Evolutionary conservation across 2,797 vertebrate species (phyloP).

Genomic region (Hemibagrus guttatus): DNA sequence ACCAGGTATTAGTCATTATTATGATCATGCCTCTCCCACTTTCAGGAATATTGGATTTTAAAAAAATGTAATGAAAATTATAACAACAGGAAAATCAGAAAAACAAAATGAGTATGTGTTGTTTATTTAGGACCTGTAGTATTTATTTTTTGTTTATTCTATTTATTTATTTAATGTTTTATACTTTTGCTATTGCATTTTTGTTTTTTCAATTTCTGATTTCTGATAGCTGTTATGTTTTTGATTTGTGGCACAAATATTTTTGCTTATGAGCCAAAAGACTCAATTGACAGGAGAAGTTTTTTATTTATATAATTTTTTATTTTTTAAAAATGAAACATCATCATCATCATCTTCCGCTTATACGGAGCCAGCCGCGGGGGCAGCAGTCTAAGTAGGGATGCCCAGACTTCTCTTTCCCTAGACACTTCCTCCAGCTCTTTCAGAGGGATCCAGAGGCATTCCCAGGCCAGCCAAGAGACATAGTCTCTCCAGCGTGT

Average conservation of each 20-base stretch:
- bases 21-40: background rate
- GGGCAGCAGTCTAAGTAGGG: no score
- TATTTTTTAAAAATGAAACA: no score
- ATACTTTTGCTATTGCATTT: background rate
- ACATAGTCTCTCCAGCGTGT: no score
- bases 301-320: no score
- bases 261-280: no score
- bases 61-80: background rate
- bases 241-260: background rate
- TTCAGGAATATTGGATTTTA: background rate
- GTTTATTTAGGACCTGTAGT: background rate
- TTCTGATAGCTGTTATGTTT: background rate
- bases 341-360: no score
- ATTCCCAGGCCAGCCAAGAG: no score
- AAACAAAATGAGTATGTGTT: background rate
- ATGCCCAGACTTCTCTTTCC: no score
- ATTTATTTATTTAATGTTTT: background rate
- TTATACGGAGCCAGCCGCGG: no score
- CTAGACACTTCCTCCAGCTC: no score
- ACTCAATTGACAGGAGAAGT: no score
- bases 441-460: no score
- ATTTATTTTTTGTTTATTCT: background rate
- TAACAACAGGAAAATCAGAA: background rate
- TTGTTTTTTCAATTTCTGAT: background rate
- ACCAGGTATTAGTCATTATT: conserved; percentile 24